Evolutionary conservation across 2,888 invertebrate species (phyloP).

Genomic region (Sussaba pulchella): DNA sequence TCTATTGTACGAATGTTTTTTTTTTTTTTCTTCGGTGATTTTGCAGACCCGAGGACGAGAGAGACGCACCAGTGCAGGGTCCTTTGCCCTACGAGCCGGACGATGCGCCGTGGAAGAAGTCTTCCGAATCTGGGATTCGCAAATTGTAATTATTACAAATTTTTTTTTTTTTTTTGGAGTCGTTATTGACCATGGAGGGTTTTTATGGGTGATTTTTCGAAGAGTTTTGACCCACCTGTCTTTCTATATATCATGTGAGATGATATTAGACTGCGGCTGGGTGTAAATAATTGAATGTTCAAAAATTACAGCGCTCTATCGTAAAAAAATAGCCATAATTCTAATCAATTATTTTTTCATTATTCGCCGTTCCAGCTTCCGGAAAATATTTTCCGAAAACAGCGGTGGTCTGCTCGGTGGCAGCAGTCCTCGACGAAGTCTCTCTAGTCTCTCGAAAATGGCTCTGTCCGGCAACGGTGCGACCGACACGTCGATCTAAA

Average conservation of each 20-base stretch:
- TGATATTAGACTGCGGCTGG: no score
- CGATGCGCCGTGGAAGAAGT: slow-evolving; percentile 97
- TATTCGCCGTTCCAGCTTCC: slow-evolving; percentile 88
- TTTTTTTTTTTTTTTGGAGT: slow-evolving; percentile 41
- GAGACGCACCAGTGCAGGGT: slow-evolving; percentile 97
- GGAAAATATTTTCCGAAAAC: slow-evolving; percentile 94
- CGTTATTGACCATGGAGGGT: no score
- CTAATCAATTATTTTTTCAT: neutral
- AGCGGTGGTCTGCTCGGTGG: slow-evolving; percentile 87
- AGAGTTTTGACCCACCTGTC: no score
- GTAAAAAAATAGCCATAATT: no score
- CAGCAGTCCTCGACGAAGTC: slow-evolving; percentile 92
- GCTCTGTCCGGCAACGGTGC: slow-evolving; percentile 85
- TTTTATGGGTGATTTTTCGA: no score
- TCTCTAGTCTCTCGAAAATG: slow-evolving; percentile 92
- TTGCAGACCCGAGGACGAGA: slow-evolving; percentile 85
- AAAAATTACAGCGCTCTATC: no score
- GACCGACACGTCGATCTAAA: slow-evolving; percentile 77
- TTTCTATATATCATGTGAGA: no score
- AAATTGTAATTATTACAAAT: slow-evolving; percentile 91
- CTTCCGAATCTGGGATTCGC: slow-evolving; percentile 93
- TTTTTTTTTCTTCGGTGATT: slow-evolving; percentile 39
- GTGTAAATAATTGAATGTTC: no score
- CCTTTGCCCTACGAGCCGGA: slow-evolving; percentile 98
- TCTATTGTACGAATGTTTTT: slow-evolving; percentile 23